A percentile compares a stretch with the other conserved stretches of the same genome.
Evolutionary conservation across 2,888 invertebrate species (phyloP).

Genomic region (Nemurella pictetii): DNA sequence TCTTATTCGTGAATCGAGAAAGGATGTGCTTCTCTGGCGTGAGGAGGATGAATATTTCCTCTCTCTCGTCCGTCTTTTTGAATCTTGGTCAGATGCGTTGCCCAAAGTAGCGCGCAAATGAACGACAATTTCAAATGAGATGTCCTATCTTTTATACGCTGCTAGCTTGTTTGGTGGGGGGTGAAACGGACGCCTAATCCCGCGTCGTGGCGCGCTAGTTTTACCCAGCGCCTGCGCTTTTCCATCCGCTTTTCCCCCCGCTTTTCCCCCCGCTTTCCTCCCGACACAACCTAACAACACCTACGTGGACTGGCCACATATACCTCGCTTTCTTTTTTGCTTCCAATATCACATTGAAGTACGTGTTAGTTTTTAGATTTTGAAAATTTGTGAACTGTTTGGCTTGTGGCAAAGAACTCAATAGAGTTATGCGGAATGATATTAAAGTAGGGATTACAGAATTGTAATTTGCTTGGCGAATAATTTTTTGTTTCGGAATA

Average conservation of each 20-base stretch:
- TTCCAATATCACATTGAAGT: too few relatives aligned
- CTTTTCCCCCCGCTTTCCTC: too few relatives aligned
- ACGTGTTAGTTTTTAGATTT: too few relatives aligned
- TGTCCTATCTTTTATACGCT: conserved; percentile 7
- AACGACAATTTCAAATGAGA: neutral
- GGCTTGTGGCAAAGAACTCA: too few relatives aligned
- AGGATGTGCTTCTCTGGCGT: neutral
- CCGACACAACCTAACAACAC: neutral
- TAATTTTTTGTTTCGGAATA: too few relatives aligned
- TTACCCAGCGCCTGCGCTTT: neutral
- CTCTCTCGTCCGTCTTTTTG: neutral
- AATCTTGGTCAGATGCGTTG: neutral
- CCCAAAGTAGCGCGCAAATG: neutral
- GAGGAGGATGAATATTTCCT: neutral
- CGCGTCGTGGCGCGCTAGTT: neutral
- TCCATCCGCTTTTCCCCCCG: too few relatives aligned
- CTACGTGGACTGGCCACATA: too few relatives aligned
- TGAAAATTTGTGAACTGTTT: too few relatives aligned
- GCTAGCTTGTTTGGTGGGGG: neutral
- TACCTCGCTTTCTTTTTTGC: too few relatives aligned
- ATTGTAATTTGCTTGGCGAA: too few relatives aligned
- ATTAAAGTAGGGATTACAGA: too few relatives aligned
- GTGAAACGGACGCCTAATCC: neutral
- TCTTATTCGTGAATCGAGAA: neutral
- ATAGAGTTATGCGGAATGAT: too few relatives aligned